These are phyloP conservation scores for Atta colombica DNA, from an alignment of 1,140 invertebrate genomes.

Conservation along the genomic window DNA sequence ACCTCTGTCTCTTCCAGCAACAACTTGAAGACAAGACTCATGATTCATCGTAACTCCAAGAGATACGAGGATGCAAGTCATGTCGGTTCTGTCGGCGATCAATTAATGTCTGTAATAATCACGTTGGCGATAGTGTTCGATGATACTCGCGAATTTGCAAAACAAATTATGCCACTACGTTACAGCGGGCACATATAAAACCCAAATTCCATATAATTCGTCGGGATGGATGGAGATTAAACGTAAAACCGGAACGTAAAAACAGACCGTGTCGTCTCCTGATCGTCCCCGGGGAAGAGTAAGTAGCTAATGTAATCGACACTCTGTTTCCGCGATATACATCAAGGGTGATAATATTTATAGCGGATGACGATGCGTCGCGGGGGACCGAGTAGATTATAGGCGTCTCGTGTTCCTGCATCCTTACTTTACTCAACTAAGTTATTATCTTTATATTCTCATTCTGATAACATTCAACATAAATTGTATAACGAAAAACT, in stretches of 20 bases:
- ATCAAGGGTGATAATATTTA: slow-evolving; percentile 53
- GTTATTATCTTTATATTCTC: slow-evolving; percentile 48
- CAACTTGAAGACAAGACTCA: slow-evolving; percentile 37
- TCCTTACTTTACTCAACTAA: not conserved
- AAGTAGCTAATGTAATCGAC: slow-evolving; percentile 53
- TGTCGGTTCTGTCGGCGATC: slow-evolving; percentile 7
- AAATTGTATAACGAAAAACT: slow-evolving; percentile 31
- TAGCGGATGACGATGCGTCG: slow-evolving; percentile 41
- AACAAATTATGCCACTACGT: not conserved
- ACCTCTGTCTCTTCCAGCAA: not conserved
- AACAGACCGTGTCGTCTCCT: slow-evolving; percentile 29
- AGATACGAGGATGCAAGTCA: slow-evolving; percentile 19
- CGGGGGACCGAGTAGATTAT: slow-evolving; percentile 52
- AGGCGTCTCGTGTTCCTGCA: slow-evolving; percentile 42
- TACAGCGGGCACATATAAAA: not conserved
- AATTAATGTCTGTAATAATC: slow-evolving; percentile 44
- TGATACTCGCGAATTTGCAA: slow-evolving; percentile 16
- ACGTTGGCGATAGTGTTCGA: slow-evolving; percentile 1
- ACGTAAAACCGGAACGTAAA: slow-evolving; percentile 22
- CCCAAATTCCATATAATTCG: slow-evolving; percentile 24
- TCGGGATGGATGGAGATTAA: slow-evolving; percentile 29
- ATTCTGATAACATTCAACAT: slow-evolving; percentile 16
- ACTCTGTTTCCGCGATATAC: slow-evolving; percentile 29
- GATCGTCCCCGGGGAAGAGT: slow-evolving; percentile 41
- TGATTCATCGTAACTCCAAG: slow-evolving; percentile 6